Evolutionary conservation across 2,113 vertebrate genomes (phyloP).

Genomic region (Centrocercus urophasianus): DNA sequence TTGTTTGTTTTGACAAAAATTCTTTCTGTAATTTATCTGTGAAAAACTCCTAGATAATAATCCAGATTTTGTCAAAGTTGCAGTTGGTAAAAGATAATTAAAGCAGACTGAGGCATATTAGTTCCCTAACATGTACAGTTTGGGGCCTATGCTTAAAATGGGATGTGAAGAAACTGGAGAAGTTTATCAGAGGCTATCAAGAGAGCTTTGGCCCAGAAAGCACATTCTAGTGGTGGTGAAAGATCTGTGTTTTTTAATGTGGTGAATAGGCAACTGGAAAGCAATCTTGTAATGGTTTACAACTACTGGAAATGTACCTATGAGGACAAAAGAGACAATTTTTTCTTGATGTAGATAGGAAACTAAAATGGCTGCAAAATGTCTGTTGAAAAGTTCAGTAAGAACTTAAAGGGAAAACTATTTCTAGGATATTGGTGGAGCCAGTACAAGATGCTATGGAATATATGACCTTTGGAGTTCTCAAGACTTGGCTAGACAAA

Average conservation of each 20-base stretch:
- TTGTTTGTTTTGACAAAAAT: background rate
- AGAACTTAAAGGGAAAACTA: background rate
- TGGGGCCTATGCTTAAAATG: background rate
- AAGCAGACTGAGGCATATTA: background rate
- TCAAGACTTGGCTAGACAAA: background rate
- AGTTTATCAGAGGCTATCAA: background rate
- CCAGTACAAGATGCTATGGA: background rate
- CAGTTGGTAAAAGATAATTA: background rate
- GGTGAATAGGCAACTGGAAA: background rate
- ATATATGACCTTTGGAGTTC: background rate
- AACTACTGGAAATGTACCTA: background rate
- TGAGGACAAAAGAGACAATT: background rate
- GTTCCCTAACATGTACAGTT: background rate
- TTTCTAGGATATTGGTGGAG: background rate
- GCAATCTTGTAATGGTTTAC: background rate
- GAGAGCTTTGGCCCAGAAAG: background rate
- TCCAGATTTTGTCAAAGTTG: background rate
- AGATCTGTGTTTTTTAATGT: background rate
- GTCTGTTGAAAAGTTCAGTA: background rate
- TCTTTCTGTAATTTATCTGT: background rate
- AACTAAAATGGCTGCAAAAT: background rate
- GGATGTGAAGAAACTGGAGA: background rate
- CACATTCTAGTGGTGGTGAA: background rate
- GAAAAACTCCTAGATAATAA: background rate
- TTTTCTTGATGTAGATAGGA: background rate